Base-by-base conservation (phyloP, 2,113 vertebrate species). In the Aspiorhynchus laticeps region DNA sequence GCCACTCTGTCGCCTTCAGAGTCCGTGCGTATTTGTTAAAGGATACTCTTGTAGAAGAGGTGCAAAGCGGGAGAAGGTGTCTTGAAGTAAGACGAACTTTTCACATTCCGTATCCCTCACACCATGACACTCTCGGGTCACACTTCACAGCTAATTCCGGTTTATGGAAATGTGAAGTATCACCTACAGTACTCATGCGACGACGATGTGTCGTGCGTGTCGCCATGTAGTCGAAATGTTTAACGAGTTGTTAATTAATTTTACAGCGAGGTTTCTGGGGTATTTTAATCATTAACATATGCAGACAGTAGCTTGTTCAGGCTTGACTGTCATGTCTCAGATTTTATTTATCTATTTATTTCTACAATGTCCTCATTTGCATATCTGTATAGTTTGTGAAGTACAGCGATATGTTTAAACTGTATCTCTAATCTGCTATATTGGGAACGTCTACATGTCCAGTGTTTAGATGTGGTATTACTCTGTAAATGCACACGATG, bases 111-210 rank as follows among this genome's bases (percentile, higher is more conserved):
- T 73, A 89, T 93, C 88, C 87, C 94, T 95, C 92, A 88, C 93
- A 91, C 91, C 87, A 92, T 93, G 90, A 94, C 96, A 95, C 95
- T 92, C 94, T 91, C 80, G 94, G 91, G 93, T 95, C 93, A 87
- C 94, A 96, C 92, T 93, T 95, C 93, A 91, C 93, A 95, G 94
- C 94, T 95, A 97, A 96, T 93, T 96, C 94, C 94, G 90, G 95
- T 94, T 93, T 92, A 93, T 93, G 87, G 92, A 92, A 93, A 93
- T 92, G 90, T 86, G 74, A 84, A 69, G 8, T 73, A 26, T 85
- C 71, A 87, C 84, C 80, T 69, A 79, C 83, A 67, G 88, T 91
- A 90, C 91, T 90, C 92, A 89, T 91, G 88, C 90, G 82, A 87
- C 85, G 90, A 90, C 91, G 91, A 91, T 91, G 90, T 59, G 78